These are phyloP conservation scores for Scrobipalpa costella DNA, from an alignment of 2,888 invertebrate genomes.

Conservation along the genomic window DNA sequence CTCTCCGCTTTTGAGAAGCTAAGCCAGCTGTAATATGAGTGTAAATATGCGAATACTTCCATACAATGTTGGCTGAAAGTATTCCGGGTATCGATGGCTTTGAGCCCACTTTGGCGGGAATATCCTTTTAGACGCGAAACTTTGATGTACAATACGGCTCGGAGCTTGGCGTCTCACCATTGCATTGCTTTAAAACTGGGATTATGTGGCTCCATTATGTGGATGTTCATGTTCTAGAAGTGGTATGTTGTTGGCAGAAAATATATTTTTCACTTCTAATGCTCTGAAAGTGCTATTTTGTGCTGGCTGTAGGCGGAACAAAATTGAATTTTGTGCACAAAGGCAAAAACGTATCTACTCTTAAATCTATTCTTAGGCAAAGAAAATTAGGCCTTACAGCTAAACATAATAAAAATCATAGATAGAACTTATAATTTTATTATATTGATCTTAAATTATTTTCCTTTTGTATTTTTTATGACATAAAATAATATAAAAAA, in stretches of 20 bases:
- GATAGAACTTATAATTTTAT: too few relatives aligned
- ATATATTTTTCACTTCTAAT: too few relatives aligned
- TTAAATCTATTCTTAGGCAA: too few relatives aligned
- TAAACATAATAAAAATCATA: too few relatives aligned
- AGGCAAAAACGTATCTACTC: too few relatives aligned
- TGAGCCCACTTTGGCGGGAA: conserved; percentile 29
- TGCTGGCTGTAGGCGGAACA: too few relatives aligned
- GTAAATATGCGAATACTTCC: conserved; percentile 30
- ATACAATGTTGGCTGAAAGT: conserved; percentile 38
- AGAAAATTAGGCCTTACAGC: too few relatives aligned
- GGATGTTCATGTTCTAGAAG: not conserved
- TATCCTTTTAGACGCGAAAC: conserved; percentile 50
- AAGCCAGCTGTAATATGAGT: conserved; percentile 13
- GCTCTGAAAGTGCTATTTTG: too few relatives aligned
- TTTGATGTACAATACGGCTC: conserved; percentile 44
- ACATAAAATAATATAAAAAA: too few relatives aligned
- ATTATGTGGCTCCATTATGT: conserved; percentile 33
- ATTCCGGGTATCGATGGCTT: conserved; percentile 27
- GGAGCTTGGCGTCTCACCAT: conserved; percentile 34
- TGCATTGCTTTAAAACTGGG: conserved; percentile 33
- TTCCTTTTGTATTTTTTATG: too few relatives aligned
- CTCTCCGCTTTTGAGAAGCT: not conserved
- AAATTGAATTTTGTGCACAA: too few relatives aligned
- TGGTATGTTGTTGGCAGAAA: not conserved
- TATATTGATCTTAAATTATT: too few relatives aligned